Evolutionary conservation across 2,113 vertebrate genomes (phyloP).

Genomic region (Nibea coibor): DNA sequence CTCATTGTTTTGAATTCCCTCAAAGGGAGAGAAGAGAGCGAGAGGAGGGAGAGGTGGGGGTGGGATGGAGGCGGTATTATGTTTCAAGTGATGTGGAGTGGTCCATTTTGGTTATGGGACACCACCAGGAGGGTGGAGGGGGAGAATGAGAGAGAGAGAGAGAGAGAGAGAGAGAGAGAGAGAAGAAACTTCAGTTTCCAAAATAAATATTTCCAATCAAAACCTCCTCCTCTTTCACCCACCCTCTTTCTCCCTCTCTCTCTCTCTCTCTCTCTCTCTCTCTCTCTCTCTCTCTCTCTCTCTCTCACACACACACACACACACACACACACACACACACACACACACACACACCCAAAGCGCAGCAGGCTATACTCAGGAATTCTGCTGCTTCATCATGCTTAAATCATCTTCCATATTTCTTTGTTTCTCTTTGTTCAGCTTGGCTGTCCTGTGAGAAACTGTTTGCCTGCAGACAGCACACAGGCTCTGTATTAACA

Average conservation of each 20-base stretch:
- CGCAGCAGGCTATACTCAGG: conserved; percentile 73
- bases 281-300: conserved; percentile 30
- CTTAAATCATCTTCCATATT: conserved; percentile 36
- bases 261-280: conserved; percentile 12
- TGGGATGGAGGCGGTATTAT: conserved; percentile 60
- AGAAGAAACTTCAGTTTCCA: conserved; percentile 79
- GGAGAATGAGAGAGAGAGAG: neutral
- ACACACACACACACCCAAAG: conserved; percentile 20
- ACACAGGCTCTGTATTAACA: neutral
- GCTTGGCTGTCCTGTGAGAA: conserved; percentile 1
- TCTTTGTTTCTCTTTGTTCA: conserved; percentile 26
- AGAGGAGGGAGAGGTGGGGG: conserved; percentile 29
- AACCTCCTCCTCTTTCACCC: conserved; percentile 55
- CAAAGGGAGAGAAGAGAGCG: conserved; percentile 39
- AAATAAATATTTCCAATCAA: conserved; percentile 81
- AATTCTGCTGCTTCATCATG: conserved; percentile 65
- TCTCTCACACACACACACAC: too few species aligned
- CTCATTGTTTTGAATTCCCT: conserved; percentile 72
- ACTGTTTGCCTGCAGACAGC: neutral
- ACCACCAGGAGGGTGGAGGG: conserved; percentile 49
- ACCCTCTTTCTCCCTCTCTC: conserved; percentile 15
- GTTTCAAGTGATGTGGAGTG: conserved; percentile 77
- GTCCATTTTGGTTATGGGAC: conserved; percentile 79
- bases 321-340: conserved; percentile 13
- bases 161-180: conserved; percentile 9